phyloP scores from a whole-genome alignment of 2,113 vertebrate species.

The Monopterus albus region DNA sequence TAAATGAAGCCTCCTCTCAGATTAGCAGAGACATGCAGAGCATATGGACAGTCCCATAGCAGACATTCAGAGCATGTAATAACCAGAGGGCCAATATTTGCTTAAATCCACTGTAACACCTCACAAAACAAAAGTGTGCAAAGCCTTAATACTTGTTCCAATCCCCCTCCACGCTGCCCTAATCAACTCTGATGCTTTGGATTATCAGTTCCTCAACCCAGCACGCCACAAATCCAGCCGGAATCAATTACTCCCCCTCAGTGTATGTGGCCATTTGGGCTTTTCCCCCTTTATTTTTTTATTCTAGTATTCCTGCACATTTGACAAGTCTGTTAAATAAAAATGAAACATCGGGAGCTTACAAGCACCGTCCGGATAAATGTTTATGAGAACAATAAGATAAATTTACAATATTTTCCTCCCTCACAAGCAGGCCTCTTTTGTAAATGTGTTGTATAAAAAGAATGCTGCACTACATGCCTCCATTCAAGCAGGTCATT shows the following conservation, averaged over 20 bases:
- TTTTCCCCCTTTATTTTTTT: constrained; percentile 34
- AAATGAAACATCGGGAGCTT: constrained; percentile 52
- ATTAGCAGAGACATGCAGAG: constrained; percentile 63
- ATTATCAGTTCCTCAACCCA: constrained; percentile 69
- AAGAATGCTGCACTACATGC: constrained; percentile 24
- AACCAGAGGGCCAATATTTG: constrained; percentile 69
- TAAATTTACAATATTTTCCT: constrained; percentile 49
- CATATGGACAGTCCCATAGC: constrained; percentile 63
- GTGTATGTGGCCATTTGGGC: constrained; percentile 62
- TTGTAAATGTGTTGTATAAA: constrained; percentile 31
- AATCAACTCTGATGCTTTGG: constrained; percentile 67
- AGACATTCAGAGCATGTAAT: constrained; percentile 76
- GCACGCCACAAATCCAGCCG: constrained; percentile 68
- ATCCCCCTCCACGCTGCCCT: constrained; percentile 66
- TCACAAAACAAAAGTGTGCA: constrained; percentile 76
- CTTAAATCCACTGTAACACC: constrained; percentile 75
- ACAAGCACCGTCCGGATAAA: constrained; percentile 49
- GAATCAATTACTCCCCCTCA: constrained; percentile 73
- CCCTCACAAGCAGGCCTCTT: neutral
- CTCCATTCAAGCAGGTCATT: constrained; percentile 14
- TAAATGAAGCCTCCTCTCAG: constrained; percentile 70
- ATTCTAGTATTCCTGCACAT: constrained; percentile 18
- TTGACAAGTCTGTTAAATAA: constrained; percentile 66
- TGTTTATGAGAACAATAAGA: constrained; percentile 62
- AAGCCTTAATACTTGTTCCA: constrained; percentile 66